Evolutionary conservation across 1,140 invertebrate genomes (phyloP).

Genomic region (Eueides isabella): DNA sequence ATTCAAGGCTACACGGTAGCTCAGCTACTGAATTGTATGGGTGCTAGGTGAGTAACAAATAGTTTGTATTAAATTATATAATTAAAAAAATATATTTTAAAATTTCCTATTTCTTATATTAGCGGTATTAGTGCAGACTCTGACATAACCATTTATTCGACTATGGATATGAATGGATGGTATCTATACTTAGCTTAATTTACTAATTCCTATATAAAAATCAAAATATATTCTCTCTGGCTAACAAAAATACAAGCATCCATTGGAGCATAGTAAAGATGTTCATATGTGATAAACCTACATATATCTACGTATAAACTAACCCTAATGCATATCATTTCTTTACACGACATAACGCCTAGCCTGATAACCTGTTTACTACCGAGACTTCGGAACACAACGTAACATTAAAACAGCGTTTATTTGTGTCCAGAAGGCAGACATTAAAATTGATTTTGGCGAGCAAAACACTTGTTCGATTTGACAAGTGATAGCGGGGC

Average conservation of each 20-base stretch:
- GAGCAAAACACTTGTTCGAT: conserved; percentile 75
- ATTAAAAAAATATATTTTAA: too few species aligned
- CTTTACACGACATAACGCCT: conserved; percentile 5
- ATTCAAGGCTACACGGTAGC: conserved; percentile 42
- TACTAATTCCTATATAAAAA: too few species aligned
- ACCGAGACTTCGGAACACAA: too few species aligned
- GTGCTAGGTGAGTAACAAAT: neutral
- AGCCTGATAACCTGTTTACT: too few species aligned
- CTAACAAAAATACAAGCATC: neutral
- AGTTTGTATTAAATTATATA: neutral
- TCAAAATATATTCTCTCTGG: neutral
- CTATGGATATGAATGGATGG: too few species aligned
- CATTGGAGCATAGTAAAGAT: neutral
- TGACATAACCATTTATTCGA: too few species aligned
- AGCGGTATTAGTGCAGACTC: too few species aligned
- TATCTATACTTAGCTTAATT: too few species aligned
- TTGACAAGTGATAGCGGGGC: conserved; percentile 74
- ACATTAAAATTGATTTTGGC: conserved; percentile 74
- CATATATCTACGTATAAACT: neutral
- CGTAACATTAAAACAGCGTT: conserved; percentile 35
- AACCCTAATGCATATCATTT: neutral
- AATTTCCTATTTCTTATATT: too few species aligned
- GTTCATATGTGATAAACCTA: neutral
- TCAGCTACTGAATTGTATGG: neutral
- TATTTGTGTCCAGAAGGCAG: conserved; percentile 68